Conservation (phyloP, 2,888 invertebrate species). For the Phytoseiulus persimilis region DNA sequence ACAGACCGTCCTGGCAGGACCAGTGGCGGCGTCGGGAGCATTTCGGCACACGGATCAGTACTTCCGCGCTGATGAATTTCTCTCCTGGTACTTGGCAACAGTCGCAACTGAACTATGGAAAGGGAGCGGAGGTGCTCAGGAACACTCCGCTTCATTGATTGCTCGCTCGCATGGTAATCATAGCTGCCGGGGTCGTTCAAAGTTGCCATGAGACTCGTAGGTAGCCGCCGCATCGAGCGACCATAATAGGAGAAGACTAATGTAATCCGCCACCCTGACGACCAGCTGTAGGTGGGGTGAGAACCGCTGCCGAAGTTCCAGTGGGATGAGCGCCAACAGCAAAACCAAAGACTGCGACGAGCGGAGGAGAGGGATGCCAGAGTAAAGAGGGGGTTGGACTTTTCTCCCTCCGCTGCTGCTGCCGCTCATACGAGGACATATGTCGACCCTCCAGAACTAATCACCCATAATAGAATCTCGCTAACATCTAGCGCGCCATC, state of each 20-base stretch:
- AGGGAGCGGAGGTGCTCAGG: too few relatives aligned
- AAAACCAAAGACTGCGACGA: neutral
- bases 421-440: neutral
- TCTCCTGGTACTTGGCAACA: too few relatives aligned
- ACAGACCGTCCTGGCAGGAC: too few relatives aligned
- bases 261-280: neutral
- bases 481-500: neutral
- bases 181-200: neutral
- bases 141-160: too few relatives aligned
- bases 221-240: neutral
- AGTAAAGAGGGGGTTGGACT: neutral
- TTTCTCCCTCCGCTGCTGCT: neutral
- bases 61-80: too few relatives aligned
- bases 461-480: neutral
- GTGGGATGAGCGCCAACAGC: neutral
- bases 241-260: neutral
- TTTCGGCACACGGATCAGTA: too few relatives aligned
- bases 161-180: too few relatives aligned
- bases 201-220: neutral
- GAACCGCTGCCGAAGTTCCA: neutral
- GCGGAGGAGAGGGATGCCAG: neutral
- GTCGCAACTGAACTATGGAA: too few relatives aligned
- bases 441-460: neutral
- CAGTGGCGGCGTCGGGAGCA: too few relatives aligned
- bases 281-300: neutral